Conservation (phyloP, 2,113 vertebrate species). For the Istiophorus platypterus region DNA sequence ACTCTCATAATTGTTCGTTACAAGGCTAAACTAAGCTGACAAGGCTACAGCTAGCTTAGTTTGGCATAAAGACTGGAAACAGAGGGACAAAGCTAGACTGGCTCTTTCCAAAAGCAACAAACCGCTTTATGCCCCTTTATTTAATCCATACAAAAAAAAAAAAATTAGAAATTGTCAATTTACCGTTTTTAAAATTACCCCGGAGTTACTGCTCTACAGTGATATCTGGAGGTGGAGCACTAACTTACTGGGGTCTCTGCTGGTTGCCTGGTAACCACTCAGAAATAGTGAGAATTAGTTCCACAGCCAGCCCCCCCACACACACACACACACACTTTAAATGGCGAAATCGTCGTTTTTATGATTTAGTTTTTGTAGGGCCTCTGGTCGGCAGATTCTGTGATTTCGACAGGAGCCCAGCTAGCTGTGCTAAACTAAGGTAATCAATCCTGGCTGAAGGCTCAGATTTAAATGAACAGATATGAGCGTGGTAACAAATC, state of each 20-base stretch:
- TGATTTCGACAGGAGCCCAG: neutral
- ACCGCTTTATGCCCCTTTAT: neutral
- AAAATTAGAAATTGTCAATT: neutral
- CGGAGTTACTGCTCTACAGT: neutral
- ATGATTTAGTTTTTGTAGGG: neutral
- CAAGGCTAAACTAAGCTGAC: neutral
- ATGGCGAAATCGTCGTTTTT: neutral
- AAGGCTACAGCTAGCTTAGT: neutral
- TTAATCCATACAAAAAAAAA: slow-evolving; percentile 8
- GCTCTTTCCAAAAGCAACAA: neutral
- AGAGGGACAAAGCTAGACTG: neutral
- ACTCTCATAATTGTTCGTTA: neutral
- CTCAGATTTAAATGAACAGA: neutral
- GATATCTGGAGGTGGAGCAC: neutral
- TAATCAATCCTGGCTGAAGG: neutral
- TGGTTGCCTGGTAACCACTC: slow-evolving; percentile 47
- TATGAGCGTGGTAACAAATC: neutral
- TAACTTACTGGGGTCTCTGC: neutral
- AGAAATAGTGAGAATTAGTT: neutral
- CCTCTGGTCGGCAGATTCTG: neutral
- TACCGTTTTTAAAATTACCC: neutral
- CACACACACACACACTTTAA: neutral
- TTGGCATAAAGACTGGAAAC: neutral
- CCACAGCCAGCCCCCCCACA: too few relatives aligned
- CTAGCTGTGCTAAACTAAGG: slow-evolving; percentile 10